Evolutionary conservation across 2,888 invertebrate genomes (phyloP).

Genomic region (Xanthia togata): DNA sequence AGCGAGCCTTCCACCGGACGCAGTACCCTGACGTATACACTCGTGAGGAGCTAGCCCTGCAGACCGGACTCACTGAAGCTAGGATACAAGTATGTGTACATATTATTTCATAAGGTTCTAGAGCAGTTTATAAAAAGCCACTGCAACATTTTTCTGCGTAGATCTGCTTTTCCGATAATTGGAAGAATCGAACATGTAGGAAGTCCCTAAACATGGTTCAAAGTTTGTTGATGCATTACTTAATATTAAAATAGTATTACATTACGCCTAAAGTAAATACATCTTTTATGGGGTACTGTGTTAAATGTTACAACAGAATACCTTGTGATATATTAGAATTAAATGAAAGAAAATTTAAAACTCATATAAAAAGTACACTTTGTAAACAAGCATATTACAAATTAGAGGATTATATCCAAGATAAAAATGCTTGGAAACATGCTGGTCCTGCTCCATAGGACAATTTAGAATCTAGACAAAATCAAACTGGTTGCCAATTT

Average conservation of each 20-base stretch:
- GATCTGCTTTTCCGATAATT: neutral
- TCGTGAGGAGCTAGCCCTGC: conserved; percentile 96
- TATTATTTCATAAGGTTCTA: neutral
- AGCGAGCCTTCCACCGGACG: conserved; percentile 97
- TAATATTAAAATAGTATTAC: neutral
- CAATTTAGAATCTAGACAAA: too few relatives aligned
- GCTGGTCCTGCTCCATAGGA: too few relatives aligned
- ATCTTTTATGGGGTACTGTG: too few relatives aligned
- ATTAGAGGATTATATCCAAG: too few relatives aligned
- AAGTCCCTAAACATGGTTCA: neutral
- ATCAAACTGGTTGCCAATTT: too few relatives aligned
- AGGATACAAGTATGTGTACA: conserved; percentile 94
- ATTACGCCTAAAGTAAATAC: too few relatives aligned
- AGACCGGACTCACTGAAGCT: conserved; percentile 97
- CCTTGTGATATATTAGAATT: too few relatives aligned
- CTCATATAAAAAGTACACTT: too few relatives aligned
- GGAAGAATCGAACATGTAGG: neutral
- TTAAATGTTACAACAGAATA: too few relatives aligned
- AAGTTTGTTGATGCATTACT: neutral
- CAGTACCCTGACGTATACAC: conserved; percentile 99
- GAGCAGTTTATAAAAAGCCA: neutral
- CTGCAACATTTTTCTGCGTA: neutral
- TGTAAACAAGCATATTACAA: too few relatives aligned
- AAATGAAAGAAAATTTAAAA: too few relatives aligned
- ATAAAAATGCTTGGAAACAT: too few relatives aligned